Conservation (phyloP, 2,888 invertebrate species). For the Chrysopilus asiliformis region DNA sequence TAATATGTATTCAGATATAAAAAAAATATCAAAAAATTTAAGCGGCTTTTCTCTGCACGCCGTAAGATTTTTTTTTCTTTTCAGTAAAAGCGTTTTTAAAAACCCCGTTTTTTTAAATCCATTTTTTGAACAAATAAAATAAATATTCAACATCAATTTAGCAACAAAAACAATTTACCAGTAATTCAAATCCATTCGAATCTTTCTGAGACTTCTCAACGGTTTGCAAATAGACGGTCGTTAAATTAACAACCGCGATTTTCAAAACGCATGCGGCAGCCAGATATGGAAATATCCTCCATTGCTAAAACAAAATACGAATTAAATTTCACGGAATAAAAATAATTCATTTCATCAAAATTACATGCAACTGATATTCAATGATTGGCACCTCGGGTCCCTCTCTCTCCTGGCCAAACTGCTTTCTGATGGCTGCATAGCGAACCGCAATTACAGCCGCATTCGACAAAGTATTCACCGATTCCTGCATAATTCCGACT, state of each 20-base stretch:
- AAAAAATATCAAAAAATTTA: too few relatives aligned
- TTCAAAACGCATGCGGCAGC: constrained; percentile 49
- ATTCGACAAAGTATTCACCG: constrained; percentile 41
- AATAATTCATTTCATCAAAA: constrained; percentile 14
- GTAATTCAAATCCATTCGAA: constrained; percentile 32
- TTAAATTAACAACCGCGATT: constrained; percentile 51
- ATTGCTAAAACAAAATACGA: constrained; percentile 41
- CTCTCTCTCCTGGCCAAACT: constrained; percentile 55
- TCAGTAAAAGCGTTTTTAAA: too few relatives aligned
- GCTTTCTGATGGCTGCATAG: constrained; percentile 63
- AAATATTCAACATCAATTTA: not conserved
- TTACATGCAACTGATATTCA: constrained; percentile 67
- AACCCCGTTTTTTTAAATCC: too few relatives aligned
- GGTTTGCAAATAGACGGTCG: constrained; percentile 49
- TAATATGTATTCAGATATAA: too few relatives aligned
- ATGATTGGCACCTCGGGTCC: constrained; percentile 57
- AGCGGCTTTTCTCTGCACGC: too few relatives aligned
- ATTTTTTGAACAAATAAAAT: too few relatives aligned
- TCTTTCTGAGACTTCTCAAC: constrained; percentile 48
- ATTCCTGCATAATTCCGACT: constrained; percentile 50
- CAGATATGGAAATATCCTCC: constrained; percentile 55
- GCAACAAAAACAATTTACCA: constrained; percentile 23
- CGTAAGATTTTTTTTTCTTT: too few relatives aligned
- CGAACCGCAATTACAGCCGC: constrained; percentile 60
- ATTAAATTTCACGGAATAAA: constrained; percentile 5